Conservation (phyloP, 2,888 invertebrate species). For the Coenonympha glycerion region DNA sequence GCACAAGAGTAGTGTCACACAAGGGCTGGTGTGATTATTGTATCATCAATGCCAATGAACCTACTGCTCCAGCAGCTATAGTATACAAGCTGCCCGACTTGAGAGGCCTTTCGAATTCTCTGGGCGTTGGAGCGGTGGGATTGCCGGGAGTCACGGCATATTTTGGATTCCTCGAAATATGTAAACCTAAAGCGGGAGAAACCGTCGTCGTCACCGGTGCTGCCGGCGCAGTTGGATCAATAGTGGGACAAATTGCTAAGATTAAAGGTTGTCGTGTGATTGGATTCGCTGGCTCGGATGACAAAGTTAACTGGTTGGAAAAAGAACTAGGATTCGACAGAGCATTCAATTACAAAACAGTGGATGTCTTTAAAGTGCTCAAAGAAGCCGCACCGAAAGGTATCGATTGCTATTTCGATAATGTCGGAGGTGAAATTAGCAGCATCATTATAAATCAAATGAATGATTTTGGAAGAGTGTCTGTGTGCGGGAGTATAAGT, state of each 20-base stretch:
- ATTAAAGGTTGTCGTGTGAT: constrained; percentile 79
- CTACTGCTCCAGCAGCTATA: constrained; percentile 17
- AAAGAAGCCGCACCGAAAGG: constrained; percentile 80
- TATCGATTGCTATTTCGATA: constrained; percentile 85
- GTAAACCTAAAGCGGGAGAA: constrained; percentile 81
- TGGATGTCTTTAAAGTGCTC: constrained; percentile 68
- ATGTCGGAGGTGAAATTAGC: constrained; percentile 82
- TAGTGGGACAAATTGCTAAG: constrained; percentile 86
- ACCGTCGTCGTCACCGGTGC: constrained; percentile 83
- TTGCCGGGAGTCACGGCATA: constrained; percentile 85
- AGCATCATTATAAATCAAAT: constrained; percentile 76
- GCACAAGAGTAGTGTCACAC: constrained; percentile 74
- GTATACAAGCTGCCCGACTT: constrained; percentile 70
- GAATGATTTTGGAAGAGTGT: constrained; percentile 55
- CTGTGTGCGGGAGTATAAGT: constrained; percentile 52
- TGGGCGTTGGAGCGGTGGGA: constrained; percentile 78
- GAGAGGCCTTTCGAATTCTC: constrained; percentile 67
- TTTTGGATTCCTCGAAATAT: constrained; percentile 81
- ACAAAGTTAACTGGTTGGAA: constrained; percentile 81
- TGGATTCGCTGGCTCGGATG: constrained; percentile 82
- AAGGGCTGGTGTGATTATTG: constrained; percentile 81
- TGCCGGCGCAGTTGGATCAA: constrained; percentile 84
- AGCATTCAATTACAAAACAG: constrained; percentile 84
- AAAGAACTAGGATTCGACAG: constrained; percentile 80
- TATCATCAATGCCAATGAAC: constrained; percentile 31